Evolutionary conservation across 2,797 vertebrate species (phyloP).

Genomic region (Vireo griseus): DNA sequence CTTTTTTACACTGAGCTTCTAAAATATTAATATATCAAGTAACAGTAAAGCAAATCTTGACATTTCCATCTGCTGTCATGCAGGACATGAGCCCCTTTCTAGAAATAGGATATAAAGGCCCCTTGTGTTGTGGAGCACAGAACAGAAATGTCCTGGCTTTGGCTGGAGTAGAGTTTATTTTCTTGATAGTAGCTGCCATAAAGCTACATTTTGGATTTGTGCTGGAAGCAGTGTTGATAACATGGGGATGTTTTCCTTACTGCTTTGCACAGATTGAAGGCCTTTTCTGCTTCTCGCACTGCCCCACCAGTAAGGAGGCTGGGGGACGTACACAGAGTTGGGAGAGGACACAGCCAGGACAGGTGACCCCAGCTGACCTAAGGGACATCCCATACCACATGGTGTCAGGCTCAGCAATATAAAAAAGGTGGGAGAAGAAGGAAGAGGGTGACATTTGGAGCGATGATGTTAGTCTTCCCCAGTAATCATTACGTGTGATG

Average conservation of each 20-base stretch:
- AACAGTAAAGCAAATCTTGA: neutral
- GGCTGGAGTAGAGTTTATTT: neutral
- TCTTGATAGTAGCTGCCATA: rapidly evolving
- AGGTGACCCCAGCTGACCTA: neutral
- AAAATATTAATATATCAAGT: neutral
- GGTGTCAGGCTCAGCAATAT: neutral
- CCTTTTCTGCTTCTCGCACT: neutral
- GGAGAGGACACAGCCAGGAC: neutral
- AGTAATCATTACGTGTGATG: rapidly evolving
- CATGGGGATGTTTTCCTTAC: neutral
- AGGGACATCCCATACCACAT: neutral
- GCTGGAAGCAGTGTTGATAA: neutral
- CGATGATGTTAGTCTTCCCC: neutral
- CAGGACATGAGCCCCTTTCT: neutral
- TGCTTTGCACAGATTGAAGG: neutral
- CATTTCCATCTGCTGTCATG: neutral
- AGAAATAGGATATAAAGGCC: neutral
- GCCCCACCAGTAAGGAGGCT: too few relatives aligned
- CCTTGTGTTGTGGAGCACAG: neutral
- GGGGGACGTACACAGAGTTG: rapidly evolving
- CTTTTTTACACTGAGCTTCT: neutral
- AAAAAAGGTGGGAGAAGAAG: neutral
- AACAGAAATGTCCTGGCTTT: rapidly evolving
- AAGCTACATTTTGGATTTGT: neutral
- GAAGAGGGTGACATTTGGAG: neutral